Conservation (phyloP, 2,113 vertebrate genomes). For the Mionectes macconnelli region DNA sequence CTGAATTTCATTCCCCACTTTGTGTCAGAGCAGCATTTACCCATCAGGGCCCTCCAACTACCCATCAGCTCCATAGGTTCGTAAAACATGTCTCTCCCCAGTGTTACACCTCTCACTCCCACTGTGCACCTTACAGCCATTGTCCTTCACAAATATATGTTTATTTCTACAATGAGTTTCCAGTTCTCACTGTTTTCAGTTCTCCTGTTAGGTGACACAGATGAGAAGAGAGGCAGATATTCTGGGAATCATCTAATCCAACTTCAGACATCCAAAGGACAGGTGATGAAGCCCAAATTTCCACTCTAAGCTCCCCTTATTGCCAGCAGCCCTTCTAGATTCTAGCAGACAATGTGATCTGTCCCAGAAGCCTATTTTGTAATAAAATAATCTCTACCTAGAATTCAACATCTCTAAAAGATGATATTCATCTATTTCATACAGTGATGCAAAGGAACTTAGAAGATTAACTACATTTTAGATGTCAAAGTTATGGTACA, state of each 20-base stretch:
- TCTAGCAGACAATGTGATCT: neutral
- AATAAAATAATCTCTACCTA: neutral
- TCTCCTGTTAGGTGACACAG: neutral
- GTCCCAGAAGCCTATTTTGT: neutral
- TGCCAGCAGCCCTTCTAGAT: neutral
- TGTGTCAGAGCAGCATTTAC: neutral
- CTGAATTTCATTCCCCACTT: neutral
- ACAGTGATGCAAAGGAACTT: neutral
- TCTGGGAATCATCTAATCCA: neutral
- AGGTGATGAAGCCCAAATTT: neutral
- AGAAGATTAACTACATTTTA: neutral
- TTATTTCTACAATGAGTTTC: neutral
- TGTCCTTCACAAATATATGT: neutral
- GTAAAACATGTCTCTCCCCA: neutral
- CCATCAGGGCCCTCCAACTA: rapidly evolving
- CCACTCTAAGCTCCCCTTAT: neutral
- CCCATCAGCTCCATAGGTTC: neutral
- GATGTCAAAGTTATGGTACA: neutral
- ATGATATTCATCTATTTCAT: neutral
- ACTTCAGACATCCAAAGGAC: neutral
- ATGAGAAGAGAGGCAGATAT: neutral
- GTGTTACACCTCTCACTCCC: neutral
- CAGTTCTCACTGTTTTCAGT: neutral
- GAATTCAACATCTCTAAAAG: neutral
- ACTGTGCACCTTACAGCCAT: rapidly evolving